Evolutionary conservation across 2,888 invertebrate genomes (phyloP).

Genomic region (Aproaerema taeniolella): DNA sequence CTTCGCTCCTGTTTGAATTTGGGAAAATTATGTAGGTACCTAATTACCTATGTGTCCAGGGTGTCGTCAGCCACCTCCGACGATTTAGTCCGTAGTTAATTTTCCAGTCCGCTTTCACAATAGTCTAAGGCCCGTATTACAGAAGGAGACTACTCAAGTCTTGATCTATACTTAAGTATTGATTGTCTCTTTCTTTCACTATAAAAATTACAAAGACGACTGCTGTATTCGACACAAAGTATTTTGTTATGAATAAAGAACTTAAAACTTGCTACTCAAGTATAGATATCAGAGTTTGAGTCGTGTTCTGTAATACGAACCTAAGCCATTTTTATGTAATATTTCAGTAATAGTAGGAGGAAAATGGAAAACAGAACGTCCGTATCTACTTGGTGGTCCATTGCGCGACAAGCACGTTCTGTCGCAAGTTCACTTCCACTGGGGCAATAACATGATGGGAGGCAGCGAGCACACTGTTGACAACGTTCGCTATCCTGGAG

Average conservation of each 20-base stretch:
- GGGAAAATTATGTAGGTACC: too few relatives aligned
- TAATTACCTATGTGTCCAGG: too few relatives aligned
- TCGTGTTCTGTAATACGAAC: background rate
- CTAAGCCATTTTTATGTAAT: background rate
- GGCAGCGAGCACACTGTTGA: slow-evolving; percentile 83
- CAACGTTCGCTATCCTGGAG: slow-evolving; percentile 69
- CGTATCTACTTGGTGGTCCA: slow-evolving; percentile 78
- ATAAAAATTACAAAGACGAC: background rate
- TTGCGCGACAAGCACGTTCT: slow-evolving; percentile 78
- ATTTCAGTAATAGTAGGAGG: slow-evolving; percentile 76
- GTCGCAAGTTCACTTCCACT: slow-evolving; percentile 83
- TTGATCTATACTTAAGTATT: too few relatives aligned
- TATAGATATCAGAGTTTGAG: too few relatives aligned
- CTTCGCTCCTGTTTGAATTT: too few relatives aligned
- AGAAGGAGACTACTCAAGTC: too few relatives aligned
- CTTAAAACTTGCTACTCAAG: too few relatives aligned
- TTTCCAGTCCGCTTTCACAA: too few relatives aligned
- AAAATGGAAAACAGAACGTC: slow-evolving; percentile 79
- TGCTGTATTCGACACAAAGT: background rate
- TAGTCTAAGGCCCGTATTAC: too few relatives aligned
- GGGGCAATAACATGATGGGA: slow-evolving; percentile 78
- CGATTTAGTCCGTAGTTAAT: too few relatives aligned
- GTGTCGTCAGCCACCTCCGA: too few relatives aligned
- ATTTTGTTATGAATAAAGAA: too few relatives aligned
- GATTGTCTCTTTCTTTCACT: background rate